Evolutionary conservation across 2,113 vertebrate genomes (phyloP).

Genomic region (Orthonyx spaldingii): DNA sequence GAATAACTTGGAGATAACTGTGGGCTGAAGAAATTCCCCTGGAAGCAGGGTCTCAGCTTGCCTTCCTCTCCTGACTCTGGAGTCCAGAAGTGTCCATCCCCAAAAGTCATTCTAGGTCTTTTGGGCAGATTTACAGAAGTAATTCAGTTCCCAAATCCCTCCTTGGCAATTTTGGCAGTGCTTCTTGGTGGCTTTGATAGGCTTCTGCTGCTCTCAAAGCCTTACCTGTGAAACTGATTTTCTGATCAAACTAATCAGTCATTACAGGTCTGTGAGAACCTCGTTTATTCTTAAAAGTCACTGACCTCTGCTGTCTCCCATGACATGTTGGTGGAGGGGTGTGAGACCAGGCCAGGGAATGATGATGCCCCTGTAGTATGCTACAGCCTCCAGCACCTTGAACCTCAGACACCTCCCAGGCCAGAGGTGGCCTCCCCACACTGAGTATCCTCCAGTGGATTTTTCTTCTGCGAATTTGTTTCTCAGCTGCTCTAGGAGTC

Average conservation of each 20-base stretch:
- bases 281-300: not conserved
- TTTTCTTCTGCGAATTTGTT: not conserved
- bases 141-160: not conserved
- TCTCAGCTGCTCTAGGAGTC: not conserved
- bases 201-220: not conserved
- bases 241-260: not conserved
- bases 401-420: not conserved
- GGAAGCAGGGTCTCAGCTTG: not conserved
- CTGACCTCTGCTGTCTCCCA: not conserved
- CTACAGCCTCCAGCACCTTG: not conserved
- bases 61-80: not conserved
- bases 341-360: not conserved
- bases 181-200: not conserved
- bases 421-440: not conserved
- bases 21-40: not conserved
- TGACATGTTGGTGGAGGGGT: not conserved
- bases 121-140: not conserved
- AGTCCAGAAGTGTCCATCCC: not conserved
- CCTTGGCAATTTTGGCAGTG: not conserved
- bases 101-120: not conserved
- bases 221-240: not conserved
- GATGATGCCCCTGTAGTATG: not conserved
- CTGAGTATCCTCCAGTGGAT: not conserved
- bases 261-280: not conserved
- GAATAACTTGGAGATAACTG: not conserved